phyloP scores from a whole-genome alignment of 2,888 invertebrate genomes.

The Eubasilissa splendida region DNA sequence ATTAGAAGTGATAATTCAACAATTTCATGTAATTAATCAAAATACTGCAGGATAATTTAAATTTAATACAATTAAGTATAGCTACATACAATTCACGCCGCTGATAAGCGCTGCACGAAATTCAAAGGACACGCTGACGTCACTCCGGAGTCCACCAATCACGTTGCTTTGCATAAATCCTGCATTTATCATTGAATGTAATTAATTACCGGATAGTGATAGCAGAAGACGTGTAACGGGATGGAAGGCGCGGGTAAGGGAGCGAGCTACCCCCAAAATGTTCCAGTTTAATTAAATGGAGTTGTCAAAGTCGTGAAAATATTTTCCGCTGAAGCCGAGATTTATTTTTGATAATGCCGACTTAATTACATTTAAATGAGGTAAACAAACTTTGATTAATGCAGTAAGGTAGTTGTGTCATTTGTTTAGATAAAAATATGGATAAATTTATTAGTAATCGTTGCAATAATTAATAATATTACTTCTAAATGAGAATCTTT shows the following conservation, averaged over 20 bases:
- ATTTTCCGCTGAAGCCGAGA: too few species aligned
- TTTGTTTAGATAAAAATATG: too few species aligned
- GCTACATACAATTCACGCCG: conserved; percentile 11
- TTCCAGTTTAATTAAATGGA: conserved; percentile 32
- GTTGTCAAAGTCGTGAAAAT: conserved; percentile 7
- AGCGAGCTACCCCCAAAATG: background rate
- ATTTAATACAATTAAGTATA: conserved; percentile 2
- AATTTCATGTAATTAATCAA: background rate
- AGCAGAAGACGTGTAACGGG: conserved; percentile 36
- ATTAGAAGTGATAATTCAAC: too few species aligned
- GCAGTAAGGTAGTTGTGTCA: too few species aligned
- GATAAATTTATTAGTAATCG: too few species aligned
- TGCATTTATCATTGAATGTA: conserved; percentile 50
- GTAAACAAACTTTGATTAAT: too few species aligned
- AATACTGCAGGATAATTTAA: background rate
- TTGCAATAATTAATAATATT: too few species aligned
- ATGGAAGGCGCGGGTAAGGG: background rate
- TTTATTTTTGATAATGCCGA: too few species aligned
- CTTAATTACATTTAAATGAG: too few species aligned
- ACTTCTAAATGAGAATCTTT: too few species aligned
- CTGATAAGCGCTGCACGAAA: conserved; percentile 30
- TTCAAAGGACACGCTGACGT: conserved; percentile 40
- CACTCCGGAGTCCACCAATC: conserved; percentile 42
- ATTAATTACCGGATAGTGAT: conserved; percentile 51
- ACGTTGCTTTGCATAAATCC: conserved; percentile 50